phyloP scores from a whole-genome alignment of 2,797 vertebrate species.

The Hapalemur alaotrensis region DNA sequence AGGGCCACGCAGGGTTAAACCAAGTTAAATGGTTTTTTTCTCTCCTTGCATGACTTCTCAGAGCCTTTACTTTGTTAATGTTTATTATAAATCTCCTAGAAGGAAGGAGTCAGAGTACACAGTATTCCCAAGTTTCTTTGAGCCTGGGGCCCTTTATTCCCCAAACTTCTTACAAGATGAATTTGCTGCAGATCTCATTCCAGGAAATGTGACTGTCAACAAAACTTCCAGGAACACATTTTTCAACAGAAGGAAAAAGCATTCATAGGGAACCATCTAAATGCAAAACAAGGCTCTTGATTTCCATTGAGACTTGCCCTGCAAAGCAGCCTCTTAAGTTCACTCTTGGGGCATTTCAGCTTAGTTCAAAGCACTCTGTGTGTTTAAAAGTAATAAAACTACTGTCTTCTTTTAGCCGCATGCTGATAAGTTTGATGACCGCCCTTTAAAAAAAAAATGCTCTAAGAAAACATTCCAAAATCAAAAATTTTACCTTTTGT shows the following conservation, averaged over 20 bases:
- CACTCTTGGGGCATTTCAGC: background rate
- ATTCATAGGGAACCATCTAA: accelerated
- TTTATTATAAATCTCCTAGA: background rate
- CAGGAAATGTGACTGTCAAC: background rate
- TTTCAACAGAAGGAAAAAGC: background rate
- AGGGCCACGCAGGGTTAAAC: background rate
- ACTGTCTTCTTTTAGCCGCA: background rate
- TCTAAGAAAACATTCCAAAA: background rate
- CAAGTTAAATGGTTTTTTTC: background rate
- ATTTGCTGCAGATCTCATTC: background rate
- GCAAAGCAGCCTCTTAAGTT: background rate
- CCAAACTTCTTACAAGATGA: background rate
- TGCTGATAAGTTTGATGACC: background rate
- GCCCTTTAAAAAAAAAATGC: background rate
- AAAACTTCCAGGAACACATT: background rate
- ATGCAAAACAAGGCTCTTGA: background rate
- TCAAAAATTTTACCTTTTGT: background rate
- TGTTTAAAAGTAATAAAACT: background rate
- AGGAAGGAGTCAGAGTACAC: background rate
- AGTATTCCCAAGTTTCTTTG: background rate
- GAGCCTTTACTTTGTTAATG: background rate
- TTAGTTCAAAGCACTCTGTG: background rate
- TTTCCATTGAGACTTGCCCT: background rate
- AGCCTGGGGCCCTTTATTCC: background rate
- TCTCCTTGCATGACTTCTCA: background rate